A percentile compares a stretch with the other conserved stretches of the same genome.
Evolutionary conservation across 2,797 vertebrate genomes (phyloP).

Genomic region (Fistularia commersonii): DNA sequence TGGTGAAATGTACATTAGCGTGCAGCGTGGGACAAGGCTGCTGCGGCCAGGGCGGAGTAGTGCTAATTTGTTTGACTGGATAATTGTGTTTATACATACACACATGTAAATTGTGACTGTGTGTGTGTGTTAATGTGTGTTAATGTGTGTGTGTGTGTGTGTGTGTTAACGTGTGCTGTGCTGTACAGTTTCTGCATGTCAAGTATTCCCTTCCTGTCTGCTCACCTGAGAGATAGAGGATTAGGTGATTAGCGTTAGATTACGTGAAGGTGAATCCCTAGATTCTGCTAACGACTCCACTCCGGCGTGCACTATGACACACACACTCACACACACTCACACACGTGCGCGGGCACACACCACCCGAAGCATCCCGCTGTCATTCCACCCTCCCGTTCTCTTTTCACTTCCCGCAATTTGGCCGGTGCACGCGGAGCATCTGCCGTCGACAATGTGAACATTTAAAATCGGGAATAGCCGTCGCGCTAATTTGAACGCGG

Average conservation of each 20-base stretch:
- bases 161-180: no score
- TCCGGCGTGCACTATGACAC: not conserved
- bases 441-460: no score
- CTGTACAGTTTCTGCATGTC: conserved; percentile 31
- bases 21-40: conserved; percentile 18
- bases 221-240: conserved; percentile 57
- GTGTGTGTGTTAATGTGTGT: conserved; percentile 7
- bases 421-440: conserved; percentile 9
- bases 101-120: not conserved
- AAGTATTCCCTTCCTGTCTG: conserved; percentile 45
- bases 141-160: conserved; percentile 6
- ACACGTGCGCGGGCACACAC: conserved; percentile 6
- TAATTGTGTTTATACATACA: conserved; percentile 14
- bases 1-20: conserved; percentile 57
- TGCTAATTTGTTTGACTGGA: conserved; percentile 27
- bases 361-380: conserved; percentile 18
- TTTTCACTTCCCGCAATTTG: conserved; percentile 20
- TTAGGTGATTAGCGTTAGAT: conserved; percentile 65
- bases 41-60: conserved; percentile 4
- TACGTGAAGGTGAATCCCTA: conserved; percentile 54
- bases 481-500: not conserved
- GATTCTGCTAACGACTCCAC: conserved; percentile 51
- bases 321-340: conserved; percentile 4
- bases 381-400: conserved; percentile 29
- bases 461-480: no score